Conservation (phyloP, 2,797 vertebrate genomes). For the Miichthys miiuy region DNA sequence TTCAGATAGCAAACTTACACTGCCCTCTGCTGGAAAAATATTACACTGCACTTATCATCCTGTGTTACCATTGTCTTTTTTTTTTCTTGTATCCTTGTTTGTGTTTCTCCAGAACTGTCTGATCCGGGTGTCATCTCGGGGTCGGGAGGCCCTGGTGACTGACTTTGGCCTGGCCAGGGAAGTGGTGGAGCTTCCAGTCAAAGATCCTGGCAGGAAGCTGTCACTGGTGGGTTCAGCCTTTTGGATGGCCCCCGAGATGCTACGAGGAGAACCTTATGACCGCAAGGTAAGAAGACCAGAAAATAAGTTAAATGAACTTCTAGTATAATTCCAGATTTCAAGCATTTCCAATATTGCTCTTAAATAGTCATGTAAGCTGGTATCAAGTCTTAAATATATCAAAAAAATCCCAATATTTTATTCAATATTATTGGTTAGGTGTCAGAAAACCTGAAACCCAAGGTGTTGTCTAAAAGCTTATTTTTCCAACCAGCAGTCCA, state of each 20-base stretch:
- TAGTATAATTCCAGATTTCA: not conserved
- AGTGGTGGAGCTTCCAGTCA: constrained; percentile 87
- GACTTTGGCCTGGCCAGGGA: constrained; percentile 92
- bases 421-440: no score
- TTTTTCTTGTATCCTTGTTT: not conserved
- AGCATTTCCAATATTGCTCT: not conserved
- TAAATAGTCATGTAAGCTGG: not conserved
- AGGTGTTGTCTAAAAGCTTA: no score
- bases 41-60: not conserved
- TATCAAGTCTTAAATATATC: not conserved
- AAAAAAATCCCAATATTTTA: no score
- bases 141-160: constrained; percentile 89
- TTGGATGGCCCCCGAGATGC: constrained; percentile 95
- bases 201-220: constrained; percentile 87
- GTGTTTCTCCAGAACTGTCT: constrained; percentile 88
- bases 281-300: constrained; percentile 82
- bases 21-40: constrained; percentile 63
- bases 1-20: not conserved
- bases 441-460: no score
- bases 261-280: constrained; percentile 91
- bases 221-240: constrained; percentile 92
- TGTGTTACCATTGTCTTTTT: not conserved
- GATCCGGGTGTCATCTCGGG: constrained; percentile 84
- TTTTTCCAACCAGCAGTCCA: no score
- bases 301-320: not conserved